phyloP scores from a whole-genome alignment of 2,797 vertebrate species.

The Sebastes alutus region DNA sequence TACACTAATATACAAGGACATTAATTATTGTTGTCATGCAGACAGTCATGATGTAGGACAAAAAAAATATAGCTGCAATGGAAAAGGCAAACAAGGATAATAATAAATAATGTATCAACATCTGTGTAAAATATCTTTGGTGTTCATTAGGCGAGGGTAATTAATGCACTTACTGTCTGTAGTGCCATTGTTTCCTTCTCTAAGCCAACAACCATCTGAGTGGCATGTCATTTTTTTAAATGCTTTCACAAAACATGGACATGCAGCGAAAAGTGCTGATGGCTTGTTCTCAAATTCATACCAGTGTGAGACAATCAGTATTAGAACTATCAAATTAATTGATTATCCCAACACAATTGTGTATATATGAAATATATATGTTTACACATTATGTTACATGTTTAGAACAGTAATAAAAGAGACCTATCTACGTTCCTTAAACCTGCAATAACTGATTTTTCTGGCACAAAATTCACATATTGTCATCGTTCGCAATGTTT shows the following conservation, averaged over 20 bases:
- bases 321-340: neutral
- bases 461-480: neutral
- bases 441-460: neutral
- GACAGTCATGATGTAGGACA: neutral
- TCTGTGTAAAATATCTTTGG: neutral
- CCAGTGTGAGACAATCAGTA: neutral
- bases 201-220: slow-evolving; percentile 2
- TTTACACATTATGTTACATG: neutral
- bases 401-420: neutral
- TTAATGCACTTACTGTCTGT: slow-evolving; percentile 24
- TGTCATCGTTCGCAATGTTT: neutral
- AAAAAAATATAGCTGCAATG: neutral
- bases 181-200: slow-evolving; percentile 19
- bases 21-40: neutral
- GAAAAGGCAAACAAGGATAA: neutral
- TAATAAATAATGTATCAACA: neutral
- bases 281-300: neutral
- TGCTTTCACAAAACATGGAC: slow-evolving; percentile 2
- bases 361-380: neutral
- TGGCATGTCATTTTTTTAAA: neutral
- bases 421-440: neutral
- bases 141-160: neutral
- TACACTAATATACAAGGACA: neutral
- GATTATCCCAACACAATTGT: neutral
- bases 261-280: neutral